Evolutionary conservation across 2,797 vertebrate species (phyloP).

Genomic region (Phalanger gymnotis): DNA sequence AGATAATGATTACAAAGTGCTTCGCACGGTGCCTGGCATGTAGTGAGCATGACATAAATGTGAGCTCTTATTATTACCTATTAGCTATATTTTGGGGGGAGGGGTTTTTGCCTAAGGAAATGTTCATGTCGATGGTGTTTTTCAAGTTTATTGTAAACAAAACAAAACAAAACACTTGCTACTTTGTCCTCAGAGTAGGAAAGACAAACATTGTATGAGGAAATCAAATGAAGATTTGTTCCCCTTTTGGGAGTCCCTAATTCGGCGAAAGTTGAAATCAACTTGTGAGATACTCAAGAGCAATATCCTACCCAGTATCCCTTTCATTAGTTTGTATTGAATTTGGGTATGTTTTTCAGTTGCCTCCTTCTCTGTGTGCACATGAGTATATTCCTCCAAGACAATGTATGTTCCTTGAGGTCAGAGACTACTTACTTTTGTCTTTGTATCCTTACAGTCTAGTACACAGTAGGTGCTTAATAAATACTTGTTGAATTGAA

Average conservation of each 20-base stretch:
- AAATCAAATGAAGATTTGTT: slow-evolving; percentile 19
- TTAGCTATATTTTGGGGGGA: not conserved
- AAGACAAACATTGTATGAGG: not conserved
- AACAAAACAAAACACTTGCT: not conserved
- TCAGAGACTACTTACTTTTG: not conserved
- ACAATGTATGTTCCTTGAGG: not conserved
- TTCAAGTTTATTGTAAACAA: not conserved
- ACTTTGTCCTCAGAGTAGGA: not conserved
- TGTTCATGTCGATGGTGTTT: not conserved
- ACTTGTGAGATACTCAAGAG: slow-evolving; percentile 11
- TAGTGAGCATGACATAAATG: not conserved
- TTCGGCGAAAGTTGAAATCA: slow-evolving; percentile 5
- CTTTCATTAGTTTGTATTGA: not conserved
- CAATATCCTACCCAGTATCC: not conserved
- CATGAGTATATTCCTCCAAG: not conserved
- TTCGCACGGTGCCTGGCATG: not conserved
- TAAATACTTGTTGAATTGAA: not conserved
- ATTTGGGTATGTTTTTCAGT: not conserved
- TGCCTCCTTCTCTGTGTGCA: not conserved
- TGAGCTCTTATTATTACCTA: not conserved
- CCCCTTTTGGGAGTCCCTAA: not conserved
- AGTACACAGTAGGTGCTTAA: not conserved
- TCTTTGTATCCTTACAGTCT: not conserved
- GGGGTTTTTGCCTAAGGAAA: not conserved
- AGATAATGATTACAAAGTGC: not conserved